Evolutionary conservation across 2,797 vertebrate species (phyloP).

Genomic region (Catostomus latipinnis): DNA sequence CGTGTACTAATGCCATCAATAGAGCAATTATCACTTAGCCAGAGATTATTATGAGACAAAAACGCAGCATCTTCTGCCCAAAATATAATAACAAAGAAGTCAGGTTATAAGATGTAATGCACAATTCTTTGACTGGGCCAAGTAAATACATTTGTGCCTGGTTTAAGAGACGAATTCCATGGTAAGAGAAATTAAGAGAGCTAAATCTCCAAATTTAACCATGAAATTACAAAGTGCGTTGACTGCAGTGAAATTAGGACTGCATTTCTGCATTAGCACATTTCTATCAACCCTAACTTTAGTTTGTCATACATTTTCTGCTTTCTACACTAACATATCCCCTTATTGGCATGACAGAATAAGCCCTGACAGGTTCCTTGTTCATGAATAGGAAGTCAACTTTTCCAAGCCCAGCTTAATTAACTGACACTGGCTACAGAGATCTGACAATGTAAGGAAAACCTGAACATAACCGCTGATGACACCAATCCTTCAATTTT

Average conservation of each 20-base stretch:
- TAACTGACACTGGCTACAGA: constrained; percentile 36
- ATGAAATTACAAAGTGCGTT: neutral
- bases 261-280: neutral
- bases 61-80: constrained; percentile 82
- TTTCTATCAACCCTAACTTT: constrained; percentile 13
- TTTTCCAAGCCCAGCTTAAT: constrained; percentile 43
- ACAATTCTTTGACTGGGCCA: constrained; percentile 33
- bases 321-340: constrained; percentile 13
- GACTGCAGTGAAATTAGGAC: neutral
- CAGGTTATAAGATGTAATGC: constrained; percentile 73
- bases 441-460: constrained; percentile 36
- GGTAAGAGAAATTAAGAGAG: constrained; percentile 4
- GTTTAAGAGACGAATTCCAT: constrained; percentile 21
- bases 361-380: neutral
- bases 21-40: constrained; percentile 90
- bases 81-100: constrained; percentile 81
- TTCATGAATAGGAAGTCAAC: constrained; percentile 9
- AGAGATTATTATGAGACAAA: constrained; percentile 84
- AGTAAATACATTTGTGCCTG: constrained; percentile 48
- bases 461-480: constrained; percentile 43
- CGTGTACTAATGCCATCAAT: constrained; percentile 86
- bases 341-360: constrained; percentile 7
- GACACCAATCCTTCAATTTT: constrained; percentile 40
- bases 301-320: constrained; percentile 21
- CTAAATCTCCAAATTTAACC: neutral